Conservation (phyloP, 2,113 vertebrate genomes). For the Aphyosemion australe region DNA sequence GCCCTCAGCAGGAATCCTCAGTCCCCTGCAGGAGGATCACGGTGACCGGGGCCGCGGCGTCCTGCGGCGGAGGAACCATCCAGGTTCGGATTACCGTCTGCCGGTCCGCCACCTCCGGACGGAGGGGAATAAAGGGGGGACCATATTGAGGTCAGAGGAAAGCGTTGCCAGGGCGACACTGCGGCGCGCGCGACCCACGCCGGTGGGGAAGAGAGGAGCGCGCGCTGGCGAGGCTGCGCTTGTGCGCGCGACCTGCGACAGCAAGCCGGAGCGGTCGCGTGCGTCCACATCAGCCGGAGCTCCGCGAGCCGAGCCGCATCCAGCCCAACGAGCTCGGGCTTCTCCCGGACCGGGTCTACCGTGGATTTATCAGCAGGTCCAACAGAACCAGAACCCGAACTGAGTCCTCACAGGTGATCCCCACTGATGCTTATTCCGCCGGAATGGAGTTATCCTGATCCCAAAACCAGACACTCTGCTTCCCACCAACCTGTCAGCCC, state of each 20-base stretch:
- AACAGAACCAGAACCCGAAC: background rate
- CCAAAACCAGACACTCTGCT: constrained; percentile 11
- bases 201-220: constrained; percentile 36
- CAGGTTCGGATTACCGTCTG: too few species aligned
- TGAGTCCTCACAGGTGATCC: too few species aligned
- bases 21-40: constrained; percentile 19
- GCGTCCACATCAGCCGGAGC: constrained; percentile 28
- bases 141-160: constrained; percentile 71
- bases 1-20: constrained; percentile 32
- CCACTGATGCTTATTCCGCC: constrained; percentile 30
- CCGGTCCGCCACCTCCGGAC: too few species aligned
- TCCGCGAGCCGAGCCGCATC: constrained; percentile 6
- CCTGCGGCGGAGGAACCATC: too few species aligned
- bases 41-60: background rate
- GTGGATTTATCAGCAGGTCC: constrained; percentile 41
- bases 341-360: constrained; percentile 23
- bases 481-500: constrained; percentile 11
- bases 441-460: constrained; percentile 8
- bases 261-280: constrained; percentile 37
- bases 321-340: background rate
- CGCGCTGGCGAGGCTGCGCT: constrained; percentile 26
- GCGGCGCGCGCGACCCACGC: constrained; percentile 60
- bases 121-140: constrained; percentile 16
- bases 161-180: constrained; percentile 77
- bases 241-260: constrained; percentile 27